phyloP scores from a whole-genome alignment of 23 tunicate species.

The Ascidia mentula region DNA sequence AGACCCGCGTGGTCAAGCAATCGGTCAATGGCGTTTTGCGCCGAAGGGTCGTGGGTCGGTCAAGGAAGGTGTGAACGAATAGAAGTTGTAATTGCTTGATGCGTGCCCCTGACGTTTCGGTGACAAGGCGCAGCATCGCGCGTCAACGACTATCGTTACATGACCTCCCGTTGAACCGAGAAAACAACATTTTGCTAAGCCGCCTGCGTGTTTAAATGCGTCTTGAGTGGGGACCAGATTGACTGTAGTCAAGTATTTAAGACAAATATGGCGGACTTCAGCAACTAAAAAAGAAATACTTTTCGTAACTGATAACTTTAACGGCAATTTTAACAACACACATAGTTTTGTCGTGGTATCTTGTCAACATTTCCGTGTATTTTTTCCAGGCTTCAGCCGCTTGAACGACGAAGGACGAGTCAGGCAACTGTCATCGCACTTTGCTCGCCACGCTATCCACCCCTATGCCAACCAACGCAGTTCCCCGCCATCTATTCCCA shows the following conservation, averaged over 20 bases:
- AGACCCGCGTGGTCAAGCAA: background rate
- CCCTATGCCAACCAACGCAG: conserved; percentile 18
- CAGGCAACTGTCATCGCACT: conserved; percentile 21
- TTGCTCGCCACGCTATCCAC: conserved; percentile 32
- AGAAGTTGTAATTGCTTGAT: background rate
- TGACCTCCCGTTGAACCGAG: background rate
- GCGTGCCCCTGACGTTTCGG: conserved; percentile 1
- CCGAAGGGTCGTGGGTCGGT: background rate
- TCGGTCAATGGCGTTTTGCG: too few relatives aligned
- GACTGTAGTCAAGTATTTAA: too few relatives aligned
- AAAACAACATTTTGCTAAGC: too few relatives aligned
- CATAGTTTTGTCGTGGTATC: too few relatives aligned
- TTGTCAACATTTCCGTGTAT: too few relatives aligned
- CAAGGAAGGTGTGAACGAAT: background rate
- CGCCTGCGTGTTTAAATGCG: too few relatives aligned
- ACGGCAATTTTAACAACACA: too few relatives aligned
- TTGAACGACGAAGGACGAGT: conserved; percentile 23
- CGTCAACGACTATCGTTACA: background rate
- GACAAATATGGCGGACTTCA: too few relatives aligned
- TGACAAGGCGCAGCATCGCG: conserved; percentile 6
- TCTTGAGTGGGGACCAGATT: too few relatives aligned
- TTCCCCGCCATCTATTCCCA: conserved; percentile 35
- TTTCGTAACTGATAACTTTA: too few relatives aligned
- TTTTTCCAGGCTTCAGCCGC: background rate
- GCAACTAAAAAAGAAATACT: too few relatives aligned